Evolutionary conservation across 1,140 invertebrate species (phyloP), one percentile per base, ranked within the genome.

Genomic region (Aphidius gifuensis): DNA sequence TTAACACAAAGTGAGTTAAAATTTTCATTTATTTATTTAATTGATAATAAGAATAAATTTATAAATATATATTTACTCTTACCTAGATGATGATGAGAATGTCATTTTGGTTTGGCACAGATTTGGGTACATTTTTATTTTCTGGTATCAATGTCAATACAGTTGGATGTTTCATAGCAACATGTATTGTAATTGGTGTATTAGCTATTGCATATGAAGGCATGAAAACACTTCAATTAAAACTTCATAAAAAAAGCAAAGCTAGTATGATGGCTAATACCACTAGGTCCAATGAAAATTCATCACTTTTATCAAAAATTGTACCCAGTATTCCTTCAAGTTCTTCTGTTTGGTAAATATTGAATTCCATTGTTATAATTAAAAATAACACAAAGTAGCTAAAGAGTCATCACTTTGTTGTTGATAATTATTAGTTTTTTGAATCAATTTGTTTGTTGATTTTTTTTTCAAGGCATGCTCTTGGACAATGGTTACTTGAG

Each of bases 31-130:
- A 42, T 49, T 38, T 6, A 49, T 6, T 38, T 48, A 5, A 8
- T 58, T 47, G 23, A 8, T 54, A 38, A n/a, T 53, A 7, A 48
- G 43, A 5, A n/a, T 8, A n/a, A 16, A 21, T 54, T 21, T 57
- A 16, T 47, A 9, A 40, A 53, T 42, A 65, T 69, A 57, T 43
- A 56, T 21, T 6, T 38, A 38, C 1, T 32, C 4, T 32, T 32
- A 32, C 4, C 2, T 51, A 39, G 38, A 47, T 49, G 23, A 64
- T 76, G 76, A 85, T 86, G 85, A 82, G 84, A 67, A 83, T 83
- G 80, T 82, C 73, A 71, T 85, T 83, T 74, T 86, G 84, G 84
- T 84, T 84, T 65, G 85, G 83, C 32, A 82, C 78, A 51, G 72
- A 85, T 67, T 66, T 86, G 38, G 79, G 79, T 5, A 73, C 80